Base-by-base conservation (phyloP, 2,888 invertebrate species). In the Epinotia demarniana region DNA sequence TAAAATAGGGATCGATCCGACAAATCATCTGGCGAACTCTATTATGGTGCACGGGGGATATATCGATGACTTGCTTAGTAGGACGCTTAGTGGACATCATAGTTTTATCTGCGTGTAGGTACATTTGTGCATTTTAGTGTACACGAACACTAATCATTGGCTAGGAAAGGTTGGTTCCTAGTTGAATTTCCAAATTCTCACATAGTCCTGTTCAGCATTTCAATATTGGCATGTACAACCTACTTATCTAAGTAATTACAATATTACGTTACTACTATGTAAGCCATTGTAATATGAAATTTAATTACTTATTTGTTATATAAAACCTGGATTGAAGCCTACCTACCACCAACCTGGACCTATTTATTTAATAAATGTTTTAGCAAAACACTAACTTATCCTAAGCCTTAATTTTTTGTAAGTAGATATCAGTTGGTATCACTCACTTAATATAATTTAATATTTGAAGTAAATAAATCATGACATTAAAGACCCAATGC, bases 1-100 rank as follows among this genome's bases (percentile, higher is more conserved):
- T 89, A 92, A 94, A 94, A 93, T 94, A 94, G 94, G 92, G 90
- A 92, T 92, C 91, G 92, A 94, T 94, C 91, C 92, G 92, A 94
- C 94, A 94, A 94, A 94, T 94, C 94, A 94, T 94, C 91, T 91
- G 90, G 89, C 87, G 88, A 86, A 91, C 90, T 92, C 90, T 89
- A 91, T 92, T 91, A 92, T 90, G 81, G 58, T 49, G 53, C 70
- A 66, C 66, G 60, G 69, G 77, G 74, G 74, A 72, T 71, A 72
- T 75, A 64, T 39, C 64, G 73, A 78, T 78, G 73, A 75, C 78
- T 77, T 71, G 77, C 78, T 74, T 74, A 73, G 71, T 71, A 67
- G 71, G 67, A 46, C 66, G 57, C 66, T 66, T 64, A 71, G 66
- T 75, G 71, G 74, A 75, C 75, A 39, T 19, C 33, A 23, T 33